These are phyloP conservation scores for Nyctibius grandis DNA, from an alignment of 2,797 vertebrate genomes.

Conservation along the genomic window DNA sequence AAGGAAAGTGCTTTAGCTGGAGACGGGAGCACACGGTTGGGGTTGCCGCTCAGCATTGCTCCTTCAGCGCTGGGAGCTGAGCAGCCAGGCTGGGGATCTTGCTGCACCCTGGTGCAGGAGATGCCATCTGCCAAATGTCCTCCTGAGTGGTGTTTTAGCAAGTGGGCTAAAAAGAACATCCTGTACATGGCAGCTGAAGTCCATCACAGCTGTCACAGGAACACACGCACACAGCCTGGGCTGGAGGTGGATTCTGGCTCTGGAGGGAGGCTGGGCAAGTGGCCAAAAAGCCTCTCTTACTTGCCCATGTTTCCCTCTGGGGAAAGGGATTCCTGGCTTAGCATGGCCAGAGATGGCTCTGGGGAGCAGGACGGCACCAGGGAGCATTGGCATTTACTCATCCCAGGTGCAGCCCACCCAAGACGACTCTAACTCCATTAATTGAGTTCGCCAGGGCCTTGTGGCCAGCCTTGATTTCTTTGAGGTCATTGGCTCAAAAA, in stretches of 20 bases:
- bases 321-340: background rate
- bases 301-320: background rate
- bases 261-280: conserved; percentile 20
- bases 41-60: background rate
- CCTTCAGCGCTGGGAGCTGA: background rate
- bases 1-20: background rate
- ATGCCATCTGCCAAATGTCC: conserved; percentile 19
- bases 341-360: background rate
- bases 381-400: background rate
- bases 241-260: conserved; percentile 40
- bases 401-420: background rate
- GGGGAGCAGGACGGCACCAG: background rate
- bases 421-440: background rate
- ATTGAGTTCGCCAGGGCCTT: background rate
- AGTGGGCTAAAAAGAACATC: conserved; percentile 41
- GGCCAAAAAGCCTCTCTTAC: conserved; percentile 3
- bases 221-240: background rate
- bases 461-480: background rate
- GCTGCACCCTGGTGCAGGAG: background rate
- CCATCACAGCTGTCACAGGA: conserved; percentile 26
- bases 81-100: background rate
- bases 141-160: background rate
- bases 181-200: conserved; percentile 15
- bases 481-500: background rate
- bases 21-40: background rate